These are phyloP conservation scores for Zaprionus vittiger DNA, from an alignment of 1,140 invertebrate genomes.

Conservation along the genomic window DNA sequence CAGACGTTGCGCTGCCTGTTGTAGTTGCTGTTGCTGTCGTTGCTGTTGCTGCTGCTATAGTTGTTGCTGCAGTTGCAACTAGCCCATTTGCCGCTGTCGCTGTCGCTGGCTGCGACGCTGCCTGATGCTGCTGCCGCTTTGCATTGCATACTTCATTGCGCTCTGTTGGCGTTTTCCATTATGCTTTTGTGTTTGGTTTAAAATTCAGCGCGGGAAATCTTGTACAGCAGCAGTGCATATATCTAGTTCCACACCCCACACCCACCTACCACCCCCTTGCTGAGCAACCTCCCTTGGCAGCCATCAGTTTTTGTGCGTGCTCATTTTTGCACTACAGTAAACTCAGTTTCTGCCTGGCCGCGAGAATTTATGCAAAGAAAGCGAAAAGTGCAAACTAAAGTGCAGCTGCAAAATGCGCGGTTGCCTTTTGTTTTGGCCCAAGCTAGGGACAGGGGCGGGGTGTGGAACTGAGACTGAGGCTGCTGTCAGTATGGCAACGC, in stretches of 20 bases:
- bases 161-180: conserved; percentile 75
- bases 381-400: conserved; percentile 82
- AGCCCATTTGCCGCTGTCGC: conserved; percentile 60
- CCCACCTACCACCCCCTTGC: background rate
- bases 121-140: conserved; percentile 23
- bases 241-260: conserved; percentile 21
- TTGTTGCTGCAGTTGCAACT: conserved; percentile 39
- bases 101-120: conserved; percentile 29
- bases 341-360: conserved; percentile 58
- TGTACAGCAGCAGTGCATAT: conserved; percentile 51
- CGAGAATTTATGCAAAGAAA: conserved; percentile 81
- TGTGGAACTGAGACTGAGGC: background rate
- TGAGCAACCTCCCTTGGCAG: background rate
- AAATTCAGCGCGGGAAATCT: conserved; percentile 74
- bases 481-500: conserved; percentile 21
- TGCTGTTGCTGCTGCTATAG: background rate
- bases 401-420: conserved; percentile 73
- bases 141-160: conserved; percentile 75
- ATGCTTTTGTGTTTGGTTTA: conserved; percentile 73
- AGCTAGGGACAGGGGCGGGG: background rate
- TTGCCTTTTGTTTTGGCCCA: conserved; percentile 75
- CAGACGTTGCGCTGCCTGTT: background rate
- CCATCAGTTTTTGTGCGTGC: conserved; percentile 65
- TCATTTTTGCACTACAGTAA: conserved; percentile 73
- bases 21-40: background rate